phyloP scores from a whole-genome alignment of 2,113 vertebrate genomes.

The Tiliqua scincoides region DNA sequence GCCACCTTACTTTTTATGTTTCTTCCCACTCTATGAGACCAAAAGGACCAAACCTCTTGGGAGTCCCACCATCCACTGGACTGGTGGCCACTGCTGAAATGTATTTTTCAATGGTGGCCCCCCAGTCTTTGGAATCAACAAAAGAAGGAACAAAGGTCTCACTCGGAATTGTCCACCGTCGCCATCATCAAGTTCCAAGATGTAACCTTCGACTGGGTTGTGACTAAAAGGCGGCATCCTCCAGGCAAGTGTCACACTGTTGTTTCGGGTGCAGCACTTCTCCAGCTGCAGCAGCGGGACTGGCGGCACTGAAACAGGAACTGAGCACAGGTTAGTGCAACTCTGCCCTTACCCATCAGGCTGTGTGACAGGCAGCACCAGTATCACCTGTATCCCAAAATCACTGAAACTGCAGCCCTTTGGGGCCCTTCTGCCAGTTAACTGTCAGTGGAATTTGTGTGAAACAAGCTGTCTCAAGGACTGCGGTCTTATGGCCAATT shows the following conservation, averaged over 20 bases:
- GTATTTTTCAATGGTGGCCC: no score
- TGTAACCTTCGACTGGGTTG: slow-evolving; percentile 90
- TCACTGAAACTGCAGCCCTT: background rate
- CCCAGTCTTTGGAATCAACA: slow-evolving; percentile 31
- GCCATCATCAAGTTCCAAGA: slow-evolving; percentile 96
- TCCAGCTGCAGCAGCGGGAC: slow-evolving; percentile 94
- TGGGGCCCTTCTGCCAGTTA: background rate
- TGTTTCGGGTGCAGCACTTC: slow-evolving; percentile 95
- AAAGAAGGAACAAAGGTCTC: slow-evolving; percentile 66
- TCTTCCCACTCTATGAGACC: no score
- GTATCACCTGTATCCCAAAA: background rate
- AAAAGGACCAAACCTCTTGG: no score
- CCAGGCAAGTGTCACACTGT: slow-evolving; percentile 97
- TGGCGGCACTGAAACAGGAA: slow-evolving; percentile 83
- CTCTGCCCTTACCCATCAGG: slow-evolving; percentile 40
- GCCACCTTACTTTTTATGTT: no score
- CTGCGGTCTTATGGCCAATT: background rate
- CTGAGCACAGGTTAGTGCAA: slow-evolving; percentile 73
- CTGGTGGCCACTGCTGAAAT: no score
- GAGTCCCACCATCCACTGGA: no score
- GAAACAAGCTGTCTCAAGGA: background rate
- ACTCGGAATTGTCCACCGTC: slow-evolving; percentile 96
- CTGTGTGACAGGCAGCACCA: background rate
- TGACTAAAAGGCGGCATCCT: slow-evolving; percentile 82
- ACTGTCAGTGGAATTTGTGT: background rate